Conservation (phyloP, 2,888 invertebrate species). For the Syritta pipiens region DNA sequence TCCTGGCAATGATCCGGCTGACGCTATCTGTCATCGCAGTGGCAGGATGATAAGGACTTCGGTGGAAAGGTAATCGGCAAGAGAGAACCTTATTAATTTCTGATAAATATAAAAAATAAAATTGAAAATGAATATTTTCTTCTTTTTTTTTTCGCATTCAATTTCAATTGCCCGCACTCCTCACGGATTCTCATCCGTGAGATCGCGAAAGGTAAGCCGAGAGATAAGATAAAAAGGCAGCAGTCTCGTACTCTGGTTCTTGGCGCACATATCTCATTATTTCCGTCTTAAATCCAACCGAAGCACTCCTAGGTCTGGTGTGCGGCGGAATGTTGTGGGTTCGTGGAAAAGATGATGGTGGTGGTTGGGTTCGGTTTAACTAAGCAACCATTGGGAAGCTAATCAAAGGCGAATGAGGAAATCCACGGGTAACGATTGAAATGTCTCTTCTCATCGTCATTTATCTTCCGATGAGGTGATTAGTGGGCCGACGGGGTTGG, state of each 20-base stretch:
- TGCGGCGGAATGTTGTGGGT: slow-evolving; percentile 52
- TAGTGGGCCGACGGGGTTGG: slow-evolving; percentile 29
- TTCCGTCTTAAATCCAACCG: slow-evolving; percentile 64
- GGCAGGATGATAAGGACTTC: slow-evolving; percentile 48
- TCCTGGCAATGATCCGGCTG: slow-evolving; percentile 36
- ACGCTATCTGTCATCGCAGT: slow-evolving; percentile 11
- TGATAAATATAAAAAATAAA: slow-evolving; percentile 52
- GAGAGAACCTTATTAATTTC: slow-evolving; percentile 63
- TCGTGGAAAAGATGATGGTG: background rate
- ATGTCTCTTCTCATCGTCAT: slow-evolving; percentile 18
- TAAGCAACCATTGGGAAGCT: slow-evolving; percentile 44
- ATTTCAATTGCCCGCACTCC: slow-evolving; percentile 53
- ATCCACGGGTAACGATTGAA: slow-evolving; percentile 28
- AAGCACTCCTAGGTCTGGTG: slow-evolving; percentile 34
- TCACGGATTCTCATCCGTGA: no score
- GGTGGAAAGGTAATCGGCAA: slow-evolving; percentile 41
- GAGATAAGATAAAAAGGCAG: slow-evolving; percentile 61
- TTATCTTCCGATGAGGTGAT: slow-evolving; percentile 45
- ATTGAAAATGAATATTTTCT: slow-evolving; percentile 54
- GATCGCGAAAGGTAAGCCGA: slow-evolving; percentile 63
- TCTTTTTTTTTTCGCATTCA: slow-evolving; percentile 48
- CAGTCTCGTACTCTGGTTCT: slow-evolving; percentile 42
- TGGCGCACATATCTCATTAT: slow-evolving; percentile 65
- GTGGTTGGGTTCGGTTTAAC: slow-evolving; percentile 9
- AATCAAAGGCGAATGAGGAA: slow-evolving; percentile 41